Percentiles rank a stretch among this genome's conserved stretches.
Conservation (phyloP, 2,888 invertebrate genomes). For the Stenichneumon culpator region DNA sequence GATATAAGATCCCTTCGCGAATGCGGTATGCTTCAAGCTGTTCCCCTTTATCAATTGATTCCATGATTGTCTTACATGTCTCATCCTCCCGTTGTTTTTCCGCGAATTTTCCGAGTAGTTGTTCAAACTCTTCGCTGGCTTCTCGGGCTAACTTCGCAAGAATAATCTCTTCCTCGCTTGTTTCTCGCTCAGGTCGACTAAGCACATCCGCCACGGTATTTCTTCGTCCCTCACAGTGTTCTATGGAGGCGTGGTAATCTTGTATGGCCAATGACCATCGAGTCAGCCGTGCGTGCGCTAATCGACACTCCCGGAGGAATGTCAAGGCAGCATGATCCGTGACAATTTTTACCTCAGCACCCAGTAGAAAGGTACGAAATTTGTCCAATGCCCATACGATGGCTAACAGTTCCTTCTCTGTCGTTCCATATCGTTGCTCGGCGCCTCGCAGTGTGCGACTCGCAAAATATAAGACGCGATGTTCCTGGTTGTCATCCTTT, state of each 20-base stretch:
- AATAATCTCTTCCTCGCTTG: neutral
- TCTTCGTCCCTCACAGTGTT: no score
- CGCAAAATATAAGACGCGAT: no score
- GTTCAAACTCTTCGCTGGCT: neutral
- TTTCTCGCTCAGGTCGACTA: neutral
- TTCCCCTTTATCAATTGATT: neutral
- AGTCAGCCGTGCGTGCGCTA: no score
- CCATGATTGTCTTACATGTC: neutral
- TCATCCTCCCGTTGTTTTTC: neutral
- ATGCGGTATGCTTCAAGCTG: neutral
- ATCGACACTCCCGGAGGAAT: conserved; percentile 70
- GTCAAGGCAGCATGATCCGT: no score
- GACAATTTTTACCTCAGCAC: conserved; percentile 67
- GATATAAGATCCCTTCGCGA: neutral
- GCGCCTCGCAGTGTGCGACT: no score
- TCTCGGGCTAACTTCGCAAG: neutral
- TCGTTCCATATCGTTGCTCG: no score
- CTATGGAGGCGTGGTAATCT: no score
- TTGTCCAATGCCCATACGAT: no score
- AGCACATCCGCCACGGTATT: neutral
- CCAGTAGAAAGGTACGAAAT: conserved; percentile 61
- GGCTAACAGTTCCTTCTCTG: no score
- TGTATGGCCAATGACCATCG: no score
- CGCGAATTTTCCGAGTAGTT: neutral
- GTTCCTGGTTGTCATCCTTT: no score